Percentiles rank a stretch among this genome's conserved stretches.
Evolutionary conservation across 2,888 invertebrate genomes (phyloP).

Genomic region (Timandra comae): DNA sequence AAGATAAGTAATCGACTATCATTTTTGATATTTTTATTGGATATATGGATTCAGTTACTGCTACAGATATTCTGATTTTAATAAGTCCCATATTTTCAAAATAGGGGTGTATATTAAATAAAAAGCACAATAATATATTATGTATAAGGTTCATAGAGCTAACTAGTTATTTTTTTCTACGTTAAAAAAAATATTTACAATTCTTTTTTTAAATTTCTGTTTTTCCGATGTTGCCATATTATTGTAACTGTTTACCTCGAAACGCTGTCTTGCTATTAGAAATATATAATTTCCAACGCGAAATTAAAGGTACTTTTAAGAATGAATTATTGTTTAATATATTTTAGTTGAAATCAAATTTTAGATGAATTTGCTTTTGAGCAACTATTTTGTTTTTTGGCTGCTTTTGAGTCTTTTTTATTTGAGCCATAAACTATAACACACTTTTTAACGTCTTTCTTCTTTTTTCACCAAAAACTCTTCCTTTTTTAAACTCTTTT

Average conservation of each 20-base stretch:
- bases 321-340: conserved; percentile 14
- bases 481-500: no score
- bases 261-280: conserved; percentile 36
- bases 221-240: conserved; percentile 68
- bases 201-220: conserved; percentile 22
- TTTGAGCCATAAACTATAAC: no score
- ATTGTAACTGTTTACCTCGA: conserved; percentile 64
- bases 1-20: no score
- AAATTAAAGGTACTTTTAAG: conserved; percentile 17
- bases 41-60: no score
- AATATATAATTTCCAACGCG: conserved; percentile 9
- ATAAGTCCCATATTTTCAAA: no score
- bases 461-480: no score
- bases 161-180: conserved; percentile 40
- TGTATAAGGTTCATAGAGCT: conserved; percentile 50
- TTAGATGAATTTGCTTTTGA: conserved; percentile 6
- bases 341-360: conserved; percentile 7
- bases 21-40: no score
- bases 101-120: no score
- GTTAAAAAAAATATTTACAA: conserved; percentile 19
- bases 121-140: conserved; percentile 40
- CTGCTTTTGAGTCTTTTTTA: no score
- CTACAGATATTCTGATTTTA: no score
- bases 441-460: no score
- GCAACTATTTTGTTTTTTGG: conserved; percentile 3